Evolutionary conservation across 2,888 invertebrate genomes (phyloP), one percentile per base, ranked within the genome.

Genomic region (Cecidostiba fungosa): DNA sequence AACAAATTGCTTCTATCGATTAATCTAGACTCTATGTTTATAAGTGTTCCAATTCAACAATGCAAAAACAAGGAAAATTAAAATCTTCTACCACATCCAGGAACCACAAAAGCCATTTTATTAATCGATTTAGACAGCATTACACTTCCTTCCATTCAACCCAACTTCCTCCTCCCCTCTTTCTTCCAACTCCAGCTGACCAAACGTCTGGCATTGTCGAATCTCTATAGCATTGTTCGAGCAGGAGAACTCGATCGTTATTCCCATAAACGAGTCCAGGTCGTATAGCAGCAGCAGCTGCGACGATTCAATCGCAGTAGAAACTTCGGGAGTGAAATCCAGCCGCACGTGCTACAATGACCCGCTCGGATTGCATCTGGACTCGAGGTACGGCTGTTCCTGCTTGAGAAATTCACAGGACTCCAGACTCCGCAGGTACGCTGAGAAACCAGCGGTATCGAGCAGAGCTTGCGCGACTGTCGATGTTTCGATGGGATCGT

Each of bases 371-470:
- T 54, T n/a, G 19, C 69, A 78, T 50, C 78, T 59, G 16, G 66
- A 5, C 36, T 73, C 77, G 74, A 76, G 69, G 59, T 54, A 82
- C 16, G 3, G n/a, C 8, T 12, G 76, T 43, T 86, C 83, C 70
- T 82, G 73, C 50, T 43, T 50, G 62, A 59, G 66, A 12, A 86
- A 14, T 23, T 79, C 76, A 12, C 77, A 50, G 6, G 50, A n/a
- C 29, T 82, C 69, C 62, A 86, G 43, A 14, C 50, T 43, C 47
- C 70, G 54, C 32, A 86, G 66, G 80, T 85, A 86, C 12, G 66
- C n/a, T 4, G 82, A 82, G 19, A 86, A n/a, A 19, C 73, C 32
- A 2, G 0, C n/a, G 39, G 39, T 36, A 16, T 66, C 29, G 26
- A 66, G 26, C 26, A 54, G 54, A n/a, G n/a, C 23, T 59, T 66